phyloP scores from a whole-genome alignment of 2,888 invertebrate species.

The Cremastinae sp. region DNA sequence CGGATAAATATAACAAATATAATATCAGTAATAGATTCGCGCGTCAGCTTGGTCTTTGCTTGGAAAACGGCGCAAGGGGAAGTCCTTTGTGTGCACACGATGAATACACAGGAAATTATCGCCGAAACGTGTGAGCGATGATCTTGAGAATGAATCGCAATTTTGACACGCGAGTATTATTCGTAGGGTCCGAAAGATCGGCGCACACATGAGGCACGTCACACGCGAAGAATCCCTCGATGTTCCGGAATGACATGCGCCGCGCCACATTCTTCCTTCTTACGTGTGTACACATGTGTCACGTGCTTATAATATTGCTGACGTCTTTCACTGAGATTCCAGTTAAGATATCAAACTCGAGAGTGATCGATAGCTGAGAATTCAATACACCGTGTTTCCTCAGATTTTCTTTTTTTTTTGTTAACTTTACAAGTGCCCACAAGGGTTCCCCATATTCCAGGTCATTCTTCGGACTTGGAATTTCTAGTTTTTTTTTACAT shows the following conservation, averaged over 20 bases:
- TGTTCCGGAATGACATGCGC: constrained; percentile 21
- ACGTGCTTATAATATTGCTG: constrained; percentile 14
- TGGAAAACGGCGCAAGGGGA: not conserved
- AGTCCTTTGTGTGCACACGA: constrained; percentile 1
- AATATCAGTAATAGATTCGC: no score
- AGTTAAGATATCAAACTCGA: constrained; percentile 49
- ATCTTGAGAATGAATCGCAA: constrained; percentile 69
- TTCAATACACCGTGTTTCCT: constrained; percentile 65
- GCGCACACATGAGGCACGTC: not conserved
- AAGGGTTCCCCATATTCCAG: no score
- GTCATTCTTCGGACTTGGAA: no score
- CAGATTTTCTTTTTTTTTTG: constrained; percentile 19
- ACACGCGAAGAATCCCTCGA: constrained; percentile 23
- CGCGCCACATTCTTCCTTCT: constrained; percentile 17
- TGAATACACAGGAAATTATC: constrained; percentile 41
- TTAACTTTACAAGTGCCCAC: no score
- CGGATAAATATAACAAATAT: no score
- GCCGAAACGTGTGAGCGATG: constrained; percentile 69
- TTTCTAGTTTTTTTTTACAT: no score
- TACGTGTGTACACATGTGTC: not conserved
- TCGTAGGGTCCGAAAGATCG: constrained; percentile 12
- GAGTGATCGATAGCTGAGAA: constrained; percentile 69
- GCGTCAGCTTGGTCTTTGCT: not conserved
- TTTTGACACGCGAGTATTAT: constrained; percentile 37
- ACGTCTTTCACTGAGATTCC: constrained; percentile 49